These are phyloP conservation scores for Drosophila monieri DNA, from an alignment of 2,888 invertebrate species.

Conservation along the genomic window DNA sequence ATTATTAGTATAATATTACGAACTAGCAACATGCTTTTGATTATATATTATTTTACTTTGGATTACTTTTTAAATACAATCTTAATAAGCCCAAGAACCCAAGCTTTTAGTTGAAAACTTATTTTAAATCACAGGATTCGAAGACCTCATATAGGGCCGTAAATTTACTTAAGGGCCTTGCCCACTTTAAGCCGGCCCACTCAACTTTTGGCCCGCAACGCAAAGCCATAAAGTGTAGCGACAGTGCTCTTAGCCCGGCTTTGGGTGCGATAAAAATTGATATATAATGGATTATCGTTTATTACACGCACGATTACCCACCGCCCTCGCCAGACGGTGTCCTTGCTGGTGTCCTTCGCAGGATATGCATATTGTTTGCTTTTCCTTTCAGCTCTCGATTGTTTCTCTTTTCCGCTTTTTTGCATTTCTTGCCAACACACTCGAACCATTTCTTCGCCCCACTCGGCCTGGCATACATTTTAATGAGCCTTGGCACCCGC, in stretches of 20 bases:
- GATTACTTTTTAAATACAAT: background rate
- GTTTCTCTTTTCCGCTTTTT: background rate
- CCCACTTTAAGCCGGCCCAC: constrained; percentile 23
- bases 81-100: no score
- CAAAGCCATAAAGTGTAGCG: constrained; percentile 29
- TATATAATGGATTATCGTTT: constrained; percentile 54
- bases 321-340: constrained; percentile 17
- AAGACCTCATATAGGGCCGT: background rate
- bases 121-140: constrained; percentile 11
- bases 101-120: background rate
- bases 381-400: constrained; percentile 18
- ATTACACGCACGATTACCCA: constrained; percentile 48
- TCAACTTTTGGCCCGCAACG: constrained; percentile 23
- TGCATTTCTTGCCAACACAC: constrained; percentile 5
- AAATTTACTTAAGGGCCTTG: constrained; percentile 22
- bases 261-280: constrained; percentile 50
- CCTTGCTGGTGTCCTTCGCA: constrained; percentile 24
- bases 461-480: constrained; percentile 40
- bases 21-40: background rate
- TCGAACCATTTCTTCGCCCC: constrained; percentile 10
- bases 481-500: constrained; percentile 62
- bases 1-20: background rate
- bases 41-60: background rate
- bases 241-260: constrained; percentile 44
- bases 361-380: constrained; percentile 39